phyloP scores from a whole-genome alignment of 2,888 invertebrate species.

The Eristalinus sepulchralis region DNA sequence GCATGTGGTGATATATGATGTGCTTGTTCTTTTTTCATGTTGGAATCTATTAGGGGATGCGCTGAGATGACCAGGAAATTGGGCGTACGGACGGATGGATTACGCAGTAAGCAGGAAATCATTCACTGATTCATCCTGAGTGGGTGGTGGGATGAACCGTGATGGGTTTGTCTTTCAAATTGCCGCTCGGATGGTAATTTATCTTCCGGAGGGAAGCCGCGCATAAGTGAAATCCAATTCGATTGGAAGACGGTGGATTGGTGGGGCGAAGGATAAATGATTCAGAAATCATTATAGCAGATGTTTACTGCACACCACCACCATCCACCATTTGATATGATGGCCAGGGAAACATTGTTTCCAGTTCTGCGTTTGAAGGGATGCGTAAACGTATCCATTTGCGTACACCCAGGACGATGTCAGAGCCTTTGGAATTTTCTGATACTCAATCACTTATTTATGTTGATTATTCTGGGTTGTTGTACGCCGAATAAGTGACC shows the following conservation, averaged over 20 bases:
- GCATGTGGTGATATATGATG: constrained; percentile 32
- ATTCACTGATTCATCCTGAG: background rate
- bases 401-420: background rate
- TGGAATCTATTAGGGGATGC: constrained; percentile 19
- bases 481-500: background rate
- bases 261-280: background rate
- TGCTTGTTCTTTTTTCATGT: constrained; percentile 21
- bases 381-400: background rate
- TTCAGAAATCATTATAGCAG: background rate
- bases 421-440: background rate
- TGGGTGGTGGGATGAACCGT: background rate
- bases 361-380: background rate
- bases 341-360: background rate
- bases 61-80: background rate
- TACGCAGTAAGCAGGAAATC: constrained; percentile 2
- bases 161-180: background rate
- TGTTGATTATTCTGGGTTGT: background rate
- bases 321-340: background rate
- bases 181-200: background rate
- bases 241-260: background rate
- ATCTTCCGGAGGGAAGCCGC: background rate
- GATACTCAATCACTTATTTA: background rate
- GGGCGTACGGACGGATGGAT: background rate
- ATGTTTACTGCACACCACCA: background rate
- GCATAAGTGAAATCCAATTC: background rate